Evolutionary conservation across 2,113 vertebrate genomes (phyloP), one percentile per base, ranked within the genome.

Genomic region (Azemiops feae): DNA sequence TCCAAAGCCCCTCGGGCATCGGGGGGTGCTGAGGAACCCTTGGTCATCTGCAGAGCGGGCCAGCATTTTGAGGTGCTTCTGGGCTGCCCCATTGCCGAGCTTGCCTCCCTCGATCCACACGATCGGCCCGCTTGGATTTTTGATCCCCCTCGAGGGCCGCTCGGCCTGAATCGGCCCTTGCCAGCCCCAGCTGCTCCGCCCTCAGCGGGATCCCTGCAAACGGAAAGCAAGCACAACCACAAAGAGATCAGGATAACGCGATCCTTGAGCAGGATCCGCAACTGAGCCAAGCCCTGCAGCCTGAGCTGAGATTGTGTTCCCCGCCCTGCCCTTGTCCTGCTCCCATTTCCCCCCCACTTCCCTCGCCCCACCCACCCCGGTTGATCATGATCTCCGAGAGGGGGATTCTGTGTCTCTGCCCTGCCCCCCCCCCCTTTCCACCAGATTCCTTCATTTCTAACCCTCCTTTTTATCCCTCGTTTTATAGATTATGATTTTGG

Each of bases 401-500:
- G 85, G 22, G 10, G 45, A 23, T 87, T 50, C 45, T 8, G 1
- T 4, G 11, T 6, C 53, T 14, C 30, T 18, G 1, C 30, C 60
- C 60, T 2, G 1, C 23, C 23, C 0, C 3, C 2, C 0, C 93
- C 86, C 58, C 9, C 50, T 52, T 34, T 86, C 91, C 89, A 1
- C 92, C 25, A 92, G 91, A 94, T 39, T 54, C 96, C 95, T 96
- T 85, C 94, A 43, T 97, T 95, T 97, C 98, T 98, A 98, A 98
- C 96, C 96, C 95, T 97, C 94, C 97, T 97, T 98, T 98, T 99
- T 98, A 98, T 99, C 98, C 98, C 98, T 98, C 98, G 4, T 98
- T 99, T 98, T 99, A 96, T 99, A 99, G 99, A 99, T 99, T 99
- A 99, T 99, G 99, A 99, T 99, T 99, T 99, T 98, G 99, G 99